Conservation (phyloP, 2,797 vertebrate genomes). For the Gobionotothen gibberifrons region DNA sequence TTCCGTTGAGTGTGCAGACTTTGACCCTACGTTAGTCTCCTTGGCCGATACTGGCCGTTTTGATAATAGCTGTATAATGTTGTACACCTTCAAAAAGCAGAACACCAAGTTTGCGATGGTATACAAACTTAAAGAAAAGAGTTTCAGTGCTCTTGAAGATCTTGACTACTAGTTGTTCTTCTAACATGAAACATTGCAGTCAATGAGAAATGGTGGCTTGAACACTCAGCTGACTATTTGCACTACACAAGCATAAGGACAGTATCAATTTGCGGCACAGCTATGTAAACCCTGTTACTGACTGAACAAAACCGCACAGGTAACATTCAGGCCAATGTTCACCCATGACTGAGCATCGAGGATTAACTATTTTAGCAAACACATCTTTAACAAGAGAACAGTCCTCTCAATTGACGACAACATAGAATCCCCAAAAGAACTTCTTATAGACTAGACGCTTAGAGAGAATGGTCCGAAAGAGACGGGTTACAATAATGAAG, state of each 20-base stretch:
- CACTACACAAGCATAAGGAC: neutral
- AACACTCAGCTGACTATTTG: neutral
- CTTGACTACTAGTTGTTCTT: neutral
- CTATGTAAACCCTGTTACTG: neutral
- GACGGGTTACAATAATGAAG: neutral
- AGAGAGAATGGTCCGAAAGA: neutral
- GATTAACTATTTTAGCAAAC: constrained; percentile 20
- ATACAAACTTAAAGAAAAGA: neutral
- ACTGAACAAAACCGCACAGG: constrained; percentile 13
- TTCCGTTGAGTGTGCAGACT: constrained; percentile 6
- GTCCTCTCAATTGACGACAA: neutral
- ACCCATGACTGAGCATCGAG: constrained; percentile 11
- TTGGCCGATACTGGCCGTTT: constrained; percentile 4
- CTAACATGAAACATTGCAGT: neutral
- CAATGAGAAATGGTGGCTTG: neutral
- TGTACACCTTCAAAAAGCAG: too few species aligned
- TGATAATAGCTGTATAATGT: neutral
- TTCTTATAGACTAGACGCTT: neutral
- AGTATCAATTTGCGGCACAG: neutral
- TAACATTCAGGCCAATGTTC: constrained; percentile 18
- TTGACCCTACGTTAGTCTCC: constrained; percentile 22
- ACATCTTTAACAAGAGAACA: neutral
- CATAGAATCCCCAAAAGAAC: constrained; percentile 6
- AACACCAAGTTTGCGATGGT: neutral
- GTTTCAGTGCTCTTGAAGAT: neutral